A percentile compares a stretch with the other conserved stretches of the same genome.
Conservation (phyloP, 2,797 vertebrate species). For the Poeciliopsis turneri region DNA sequence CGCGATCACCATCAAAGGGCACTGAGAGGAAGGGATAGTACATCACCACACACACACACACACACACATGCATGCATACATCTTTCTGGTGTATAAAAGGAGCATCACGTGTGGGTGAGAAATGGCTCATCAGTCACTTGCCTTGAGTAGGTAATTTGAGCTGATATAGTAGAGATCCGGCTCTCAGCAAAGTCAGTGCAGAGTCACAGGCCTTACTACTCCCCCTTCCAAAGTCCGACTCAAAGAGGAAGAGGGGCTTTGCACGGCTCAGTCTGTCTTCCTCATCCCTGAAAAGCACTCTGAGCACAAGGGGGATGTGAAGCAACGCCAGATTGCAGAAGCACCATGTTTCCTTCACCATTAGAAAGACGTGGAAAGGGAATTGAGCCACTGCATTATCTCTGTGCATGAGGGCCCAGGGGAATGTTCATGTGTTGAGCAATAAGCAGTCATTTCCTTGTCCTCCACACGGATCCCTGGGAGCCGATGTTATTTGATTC, state of each 20-base stretch:
- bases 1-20: constrained; percentile 64
- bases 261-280: constrained; percentile 34
- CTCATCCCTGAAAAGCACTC: constrained; percentile 44
- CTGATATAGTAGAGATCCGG: constrained; percentile 58
- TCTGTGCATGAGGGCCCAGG: constrained; percentile 34
- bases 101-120: constrained; percentile 50
- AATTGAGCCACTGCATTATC: constrained; percentile 58
- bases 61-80: neutral
- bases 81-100: constrained; percentile 46
- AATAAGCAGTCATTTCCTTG: constrained; percentile 65
- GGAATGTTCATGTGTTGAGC: constrained; percentile 64
- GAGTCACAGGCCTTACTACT: constrained; percentile 52
- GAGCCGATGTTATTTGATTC: constrained; percentile 72
- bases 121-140: constrained; percentile 51
- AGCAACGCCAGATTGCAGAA: constrained; percentile 49
- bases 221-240: constrained; percentile 54
- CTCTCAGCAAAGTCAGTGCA: constrained; percentile 48
- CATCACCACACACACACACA: constrained; percentile 27
- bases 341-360: constrained; percentile 50
- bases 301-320: constrained; percentile 38
- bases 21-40: constrained; percentile 25
- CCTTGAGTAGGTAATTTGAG: constrained; percentile 64
- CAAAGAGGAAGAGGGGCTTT: constrained; percentile 32
- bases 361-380: constrained; percentile 60
- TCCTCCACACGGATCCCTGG: constrained; percentile 63